Base-by-base conservation (phyloP, 2,888 invertebrate species). In the Deilephila porcellus region DNA sequence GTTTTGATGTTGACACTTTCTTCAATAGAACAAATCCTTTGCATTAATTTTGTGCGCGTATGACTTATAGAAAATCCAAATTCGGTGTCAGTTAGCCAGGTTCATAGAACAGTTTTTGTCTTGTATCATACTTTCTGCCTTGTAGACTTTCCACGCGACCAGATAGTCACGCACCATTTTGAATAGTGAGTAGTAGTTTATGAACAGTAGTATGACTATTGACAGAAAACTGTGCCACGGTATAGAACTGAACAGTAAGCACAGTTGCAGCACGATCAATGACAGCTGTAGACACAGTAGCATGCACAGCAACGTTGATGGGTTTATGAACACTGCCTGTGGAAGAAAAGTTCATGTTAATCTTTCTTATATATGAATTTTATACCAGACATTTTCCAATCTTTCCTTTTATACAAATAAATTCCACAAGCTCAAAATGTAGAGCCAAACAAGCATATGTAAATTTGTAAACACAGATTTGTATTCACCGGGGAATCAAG, bases 201-300 rank as follows among this genome's bases (percentile, higher is more conserved):
- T 97, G 86, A 98, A 97, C 56, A 99, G 95, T 70, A 99, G 95
- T 75, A 98, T 95, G 6, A 98, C 96, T 82, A 98, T 95, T 3
- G 99, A 97, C 70, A 99, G 90, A 76, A 98, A 96, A 88, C 98
- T 97, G 92, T 99, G 98, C 99, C 99, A 99, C 81, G 98, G 97
- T 60, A 96, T 95, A 20, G 97, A 97, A 78, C 97, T 96, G 81
- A 98, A 95, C 17, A 99, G 93, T 53, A 98, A 95, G 72, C 97
- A 96, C 75, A 99, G 94, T 90, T 99, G 98, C 70, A 97, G 95
- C 0, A 97, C 88, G 70, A 99, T 96, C 37, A 97, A 91, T 0
- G 96, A 91, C 3, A 96, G 90, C 83, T 98, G 97, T 25, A 98
- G 90, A 25, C 96, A 96, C 37, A 98, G 95, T 72, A 98, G 92